These are phyloP conservation scores for Lochmaea crataegi DNA, from an alignment of 2,888 invertebrate species.

Conservation along the genomic window DNA sequence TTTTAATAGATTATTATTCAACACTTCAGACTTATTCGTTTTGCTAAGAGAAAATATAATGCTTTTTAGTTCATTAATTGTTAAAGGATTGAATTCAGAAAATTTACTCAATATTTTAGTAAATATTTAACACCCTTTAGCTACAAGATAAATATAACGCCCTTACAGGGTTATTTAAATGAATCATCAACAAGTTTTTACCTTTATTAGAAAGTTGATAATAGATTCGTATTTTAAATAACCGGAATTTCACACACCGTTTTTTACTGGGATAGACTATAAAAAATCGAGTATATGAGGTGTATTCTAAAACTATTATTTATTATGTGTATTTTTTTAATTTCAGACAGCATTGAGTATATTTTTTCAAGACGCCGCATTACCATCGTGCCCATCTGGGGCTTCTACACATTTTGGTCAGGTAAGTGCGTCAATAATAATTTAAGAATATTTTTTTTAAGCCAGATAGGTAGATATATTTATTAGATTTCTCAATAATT, in stretches of 20 bases:
- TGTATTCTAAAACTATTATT: not conserved
- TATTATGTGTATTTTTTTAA: slow-evolving; percentile 31
- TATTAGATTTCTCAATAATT: not conserved
- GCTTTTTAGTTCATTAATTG: too few relatives aligned
- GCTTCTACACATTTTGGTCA: slow-evolving; percentile 85
- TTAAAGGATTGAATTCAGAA: too few relatives aligned
- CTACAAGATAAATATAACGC: too few relatives aligned
- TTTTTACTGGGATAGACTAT: too few relatives aligned
- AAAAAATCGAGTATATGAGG: not conserved
- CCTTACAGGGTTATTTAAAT: not conserved
- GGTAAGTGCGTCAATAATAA: slow-evolving; percentile 67
- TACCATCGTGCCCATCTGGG: slow-evolving; percentile 81
- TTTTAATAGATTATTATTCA: too few relatives aligned
- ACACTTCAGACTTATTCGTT: too few relatives aligned
- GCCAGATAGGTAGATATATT: not conserved
- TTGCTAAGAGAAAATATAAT: too few relatives aligned
- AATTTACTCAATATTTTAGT: too few relatives aligned
- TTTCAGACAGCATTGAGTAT: slow-evolving; percentile 92
- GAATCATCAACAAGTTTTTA: not conserved
- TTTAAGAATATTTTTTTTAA: not conserved
- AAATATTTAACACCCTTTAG: not conserved
- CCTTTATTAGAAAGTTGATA: not conserved
- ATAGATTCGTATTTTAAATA: too few relatives aligned
- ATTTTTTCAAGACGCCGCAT: slow-evolving; percentile 93
- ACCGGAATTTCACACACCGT: not conserved